phyloP scores from a whole-genome alignment of 2,797 vertebrate genomes.

The Anniella stebbinsi region DNA sequence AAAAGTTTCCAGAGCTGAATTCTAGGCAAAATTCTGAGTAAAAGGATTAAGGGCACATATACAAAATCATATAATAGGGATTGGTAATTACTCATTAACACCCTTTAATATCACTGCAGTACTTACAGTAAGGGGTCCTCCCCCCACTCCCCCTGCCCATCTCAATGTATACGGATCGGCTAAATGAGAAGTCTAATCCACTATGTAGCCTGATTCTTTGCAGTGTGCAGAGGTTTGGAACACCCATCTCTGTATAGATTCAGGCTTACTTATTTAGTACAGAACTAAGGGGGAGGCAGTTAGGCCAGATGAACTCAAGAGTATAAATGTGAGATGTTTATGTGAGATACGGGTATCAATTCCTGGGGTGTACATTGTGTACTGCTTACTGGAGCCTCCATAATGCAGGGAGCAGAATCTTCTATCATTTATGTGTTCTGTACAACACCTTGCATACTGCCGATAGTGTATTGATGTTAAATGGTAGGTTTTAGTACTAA shows the following conservation, averaged over 20 bases:
- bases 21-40: background rate
- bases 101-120: background rate
- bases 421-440: background rate
- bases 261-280: background rate
- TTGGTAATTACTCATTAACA: background rate
- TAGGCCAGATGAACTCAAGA: background rate
- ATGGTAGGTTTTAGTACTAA: background rate
- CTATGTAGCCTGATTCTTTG: background rate
- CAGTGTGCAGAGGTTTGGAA: background rate
- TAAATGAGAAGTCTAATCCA: background rate
- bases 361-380: background rate
- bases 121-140: background rate
- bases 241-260: background rate
- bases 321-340: background rate
- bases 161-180: background rate
- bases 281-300: background rate
- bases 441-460: background rate
- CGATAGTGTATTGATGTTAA: slow-evolving; percentile 10
- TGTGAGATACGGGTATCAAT: background rate
- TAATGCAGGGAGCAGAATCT: background rate
- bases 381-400: background rate
- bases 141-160: background rate
- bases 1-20: background rate
- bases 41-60: background rate
- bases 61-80: background rate